These are phyloP conservation scores for Sardina pilchardus DNA, from an alignment of 2,113 vertebrate genomes.

Conservation along the genomic window DNA sequence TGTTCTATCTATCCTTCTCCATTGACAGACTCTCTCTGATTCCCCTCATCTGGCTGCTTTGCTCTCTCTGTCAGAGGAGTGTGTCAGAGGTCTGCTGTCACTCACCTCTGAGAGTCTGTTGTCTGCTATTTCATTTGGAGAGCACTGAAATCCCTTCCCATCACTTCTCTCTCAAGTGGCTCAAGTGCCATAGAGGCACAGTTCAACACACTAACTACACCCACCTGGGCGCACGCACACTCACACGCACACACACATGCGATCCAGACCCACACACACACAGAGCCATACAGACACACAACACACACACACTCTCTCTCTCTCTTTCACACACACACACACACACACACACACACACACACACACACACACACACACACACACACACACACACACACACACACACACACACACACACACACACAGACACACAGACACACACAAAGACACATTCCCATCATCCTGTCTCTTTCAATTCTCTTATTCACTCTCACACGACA, in stretches of 20 bases:
- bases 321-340: background rate
- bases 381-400: background rate
- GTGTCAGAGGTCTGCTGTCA: background rate
- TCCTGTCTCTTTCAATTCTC: background rate
- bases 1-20: background rate
- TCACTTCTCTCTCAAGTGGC: background rate
- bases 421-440: background rate
- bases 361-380: background rate
- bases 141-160: background rate
- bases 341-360: background rate
- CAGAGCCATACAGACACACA: background rate
- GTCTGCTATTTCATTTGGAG: conserved; percentile 8
- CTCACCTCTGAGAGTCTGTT: background rate
- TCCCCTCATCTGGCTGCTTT: background rate
- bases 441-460: background rate
- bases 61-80: background rate
- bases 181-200: too few relatives aligned
- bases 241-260: background rate
- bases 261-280: too few relatives aligned
- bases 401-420: conserved; percentile 7
- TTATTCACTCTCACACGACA: background rate
- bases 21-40: too few relatives aligned
- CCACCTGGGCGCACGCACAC: background rate
- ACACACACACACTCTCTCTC: background rate
- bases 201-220: background rate